phyloP scores from a whole-genome alignment of 2,113 vertebrate genomes.

The Tachysurus vachellii region DNA sequence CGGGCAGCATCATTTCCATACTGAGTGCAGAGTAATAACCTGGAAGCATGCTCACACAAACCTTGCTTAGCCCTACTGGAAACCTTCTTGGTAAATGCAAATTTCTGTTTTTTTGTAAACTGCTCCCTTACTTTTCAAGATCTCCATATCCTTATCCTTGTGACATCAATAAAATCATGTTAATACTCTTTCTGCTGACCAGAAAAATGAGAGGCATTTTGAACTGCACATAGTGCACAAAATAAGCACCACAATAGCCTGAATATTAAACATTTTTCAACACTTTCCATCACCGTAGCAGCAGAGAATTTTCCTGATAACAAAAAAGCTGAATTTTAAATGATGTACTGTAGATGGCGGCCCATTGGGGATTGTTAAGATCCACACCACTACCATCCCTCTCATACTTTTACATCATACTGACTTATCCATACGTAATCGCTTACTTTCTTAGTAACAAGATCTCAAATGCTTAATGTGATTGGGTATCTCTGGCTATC shows the following conservation, averaged over 20 bases:
- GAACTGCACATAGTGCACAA: background rate
- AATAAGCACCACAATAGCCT: background rate
- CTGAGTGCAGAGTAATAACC: background rate
- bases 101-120: background rate
- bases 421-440: background rate
- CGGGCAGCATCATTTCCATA: no score
- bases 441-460: background rate
- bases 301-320: background rate
- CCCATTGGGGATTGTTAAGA: background rate
- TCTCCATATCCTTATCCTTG: background rate
- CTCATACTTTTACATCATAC: background rate
- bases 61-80: background rate
- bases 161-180: background rate
- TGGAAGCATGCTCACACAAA: background rate
- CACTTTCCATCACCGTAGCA: background rate
- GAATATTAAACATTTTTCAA: background rate
- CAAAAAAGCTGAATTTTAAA: background rate
- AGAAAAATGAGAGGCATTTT: background rate
- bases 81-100: background rate
- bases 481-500: background rate
- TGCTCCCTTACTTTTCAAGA: background rate
- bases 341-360: background rate
- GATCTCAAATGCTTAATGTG: background rate
- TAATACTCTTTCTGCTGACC: background rate
- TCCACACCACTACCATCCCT: background rate